Conservation (phyloP, 2,888 invertebrate species). For the Cyrtodaria siliqua region DNA sequence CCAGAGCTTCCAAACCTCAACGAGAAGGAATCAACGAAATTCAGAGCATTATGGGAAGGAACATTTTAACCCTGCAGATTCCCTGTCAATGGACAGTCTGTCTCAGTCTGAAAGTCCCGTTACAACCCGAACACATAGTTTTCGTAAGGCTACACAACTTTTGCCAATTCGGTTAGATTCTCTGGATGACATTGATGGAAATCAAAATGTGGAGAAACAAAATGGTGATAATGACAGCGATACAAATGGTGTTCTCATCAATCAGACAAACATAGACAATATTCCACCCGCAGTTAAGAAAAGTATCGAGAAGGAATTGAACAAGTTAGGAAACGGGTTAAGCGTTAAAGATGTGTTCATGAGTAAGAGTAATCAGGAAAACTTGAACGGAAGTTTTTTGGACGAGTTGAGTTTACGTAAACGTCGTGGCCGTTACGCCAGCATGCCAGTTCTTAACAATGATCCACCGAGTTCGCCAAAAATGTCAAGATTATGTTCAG, state of each 20-base stretch:
- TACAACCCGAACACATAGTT: conserved; percentile 75
- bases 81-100: conserved; percentile 53
- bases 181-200: conserved; percentile 38
- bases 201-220: background rate
- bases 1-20: conserved; percentile 77
- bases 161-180: conserved; percentile 73
- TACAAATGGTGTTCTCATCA: conserved; percentile 19
- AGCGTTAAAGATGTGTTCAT: conserved; percentile 25
- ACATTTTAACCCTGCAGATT: conserved; percentile 22
- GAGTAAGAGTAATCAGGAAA: conserved; percentile 18
- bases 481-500: conserved; percentile 36
- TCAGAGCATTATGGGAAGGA: conserved; percentile 5
- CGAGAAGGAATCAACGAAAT: conserved; percentile 9
- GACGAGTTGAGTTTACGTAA: conserved; percentile 44
- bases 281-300: conserved; percentile 43
- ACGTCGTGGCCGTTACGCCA: conserved; percentile 66
- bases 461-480: conserved; percentile 41
- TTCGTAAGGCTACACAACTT: conserved; percentile 74
- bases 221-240: background rate
- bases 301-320: conserved; percentile 45
- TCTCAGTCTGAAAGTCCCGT: conserved; percentile 49
- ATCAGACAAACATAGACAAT: conserved; percentile 35
- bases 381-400: conserved; percentile 46
- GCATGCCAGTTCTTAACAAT: conserved; percentile 71
- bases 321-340: conserved; percentile 11